Conservation (phyloP, 2,888 invertebrate genomes). For the Campopleginae sp. region DNA sequence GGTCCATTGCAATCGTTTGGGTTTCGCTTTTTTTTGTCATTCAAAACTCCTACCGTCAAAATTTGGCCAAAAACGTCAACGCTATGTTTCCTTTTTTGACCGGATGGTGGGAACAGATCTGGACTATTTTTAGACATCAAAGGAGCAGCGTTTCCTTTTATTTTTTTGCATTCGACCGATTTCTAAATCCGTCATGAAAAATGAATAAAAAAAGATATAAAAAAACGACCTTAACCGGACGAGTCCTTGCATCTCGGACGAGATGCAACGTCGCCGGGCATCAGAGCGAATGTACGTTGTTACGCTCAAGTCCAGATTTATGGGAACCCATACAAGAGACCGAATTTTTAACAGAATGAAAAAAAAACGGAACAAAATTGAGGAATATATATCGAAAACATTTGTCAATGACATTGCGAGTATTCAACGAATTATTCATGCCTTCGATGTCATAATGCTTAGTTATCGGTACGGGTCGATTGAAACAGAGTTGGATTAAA, state of each 20-base stretch:
- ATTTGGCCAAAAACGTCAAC: background rate
- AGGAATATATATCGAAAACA: slow-evolving; percentile 33
- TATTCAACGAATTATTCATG: slow-evolving; percentile 77
- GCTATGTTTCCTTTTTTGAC: background rate
- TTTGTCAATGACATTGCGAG: slow-evolving; percentile 64
- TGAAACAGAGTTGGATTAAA: background rate
- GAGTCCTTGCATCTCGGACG: too few species aligned
- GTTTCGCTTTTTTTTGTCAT: slow-evolving; percentile 6
- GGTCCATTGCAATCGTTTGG: slow-evolving; percentile 23
- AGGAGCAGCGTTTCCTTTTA: background rate
- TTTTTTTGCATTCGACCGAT: background rate
- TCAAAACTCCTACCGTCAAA: background rate
- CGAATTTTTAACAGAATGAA: background rate
- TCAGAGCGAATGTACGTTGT: background rate
- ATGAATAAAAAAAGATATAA: background rate
- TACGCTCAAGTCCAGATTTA: background rate
- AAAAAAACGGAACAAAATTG: background rate
- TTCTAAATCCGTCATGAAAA: background rate
- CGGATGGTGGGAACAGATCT: background rate
- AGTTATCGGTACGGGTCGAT: slow-evolving; percentile 12
- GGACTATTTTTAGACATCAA: background rate
- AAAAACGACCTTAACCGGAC: background rate
- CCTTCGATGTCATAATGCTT: slow-evolving; percentile 71
- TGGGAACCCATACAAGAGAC: background rate
- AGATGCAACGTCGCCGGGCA: background rate